Conservation (phyloP, 2,888 invertebrate genomes). For the Athalia circularis region DNA sequence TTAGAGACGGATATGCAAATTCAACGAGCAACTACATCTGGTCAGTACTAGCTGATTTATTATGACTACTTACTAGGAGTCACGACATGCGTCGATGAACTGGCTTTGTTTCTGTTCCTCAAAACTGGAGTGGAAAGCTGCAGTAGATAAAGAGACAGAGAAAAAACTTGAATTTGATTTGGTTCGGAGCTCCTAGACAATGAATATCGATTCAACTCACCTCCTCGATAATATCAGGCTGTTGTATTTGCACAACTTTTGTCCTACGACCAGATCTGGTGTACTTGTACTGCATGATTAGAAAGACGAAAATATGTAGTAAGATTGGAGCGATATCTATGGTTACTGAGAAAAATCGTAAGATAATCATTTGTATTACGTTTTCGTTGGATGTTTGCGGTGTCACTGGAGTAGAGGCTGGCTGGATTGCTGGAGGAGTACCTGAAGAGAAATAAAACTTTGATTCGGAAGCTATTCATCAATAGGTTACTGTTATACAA, state of each 20-base stretch:
- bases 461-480: neutral
- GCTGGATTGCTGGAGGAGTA: slow-evolving; percentile 42
- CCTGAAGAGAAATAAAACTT: slow-evolving; percentile 1
- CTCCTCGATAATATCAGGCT: slow-evolving; percentile 67
- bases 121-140: slow-evolving; percentile 32
- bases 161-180: neutral
- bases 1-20: neutral
- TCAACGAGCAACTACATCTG: neutral
- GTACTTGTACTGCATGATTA: slow-evolving; percentile 60
- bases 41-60: neutral
- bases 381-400: slow-evolving; percentile 17
- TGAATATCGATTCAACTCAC: slow-evolving; percentile 39
- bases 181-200: neutral
- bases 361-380: slow-evolving; percentile 3
- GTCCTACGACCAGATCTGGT: slow-evolving; percentile 62
- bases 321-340: neutral
- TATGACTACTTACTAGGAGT: slow-evolving; percentile 57
- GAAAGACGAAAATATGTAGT: slow-evolving; percentile 29
- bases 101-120: slow-evolving; percentile 54
- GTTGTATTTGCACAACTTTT: slow-evolving; percentile 61
- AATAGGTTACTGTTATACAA: neutral
- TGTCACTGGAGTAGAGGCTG: neutral
- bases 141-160: slow-evolving; percentile 4
- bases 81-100: slow-evolving; percentile 58
- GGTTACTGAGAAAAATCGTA: neutral